Conservation (phyloP, 2,888 invertebrate species). For the Labia minor region DNA sequence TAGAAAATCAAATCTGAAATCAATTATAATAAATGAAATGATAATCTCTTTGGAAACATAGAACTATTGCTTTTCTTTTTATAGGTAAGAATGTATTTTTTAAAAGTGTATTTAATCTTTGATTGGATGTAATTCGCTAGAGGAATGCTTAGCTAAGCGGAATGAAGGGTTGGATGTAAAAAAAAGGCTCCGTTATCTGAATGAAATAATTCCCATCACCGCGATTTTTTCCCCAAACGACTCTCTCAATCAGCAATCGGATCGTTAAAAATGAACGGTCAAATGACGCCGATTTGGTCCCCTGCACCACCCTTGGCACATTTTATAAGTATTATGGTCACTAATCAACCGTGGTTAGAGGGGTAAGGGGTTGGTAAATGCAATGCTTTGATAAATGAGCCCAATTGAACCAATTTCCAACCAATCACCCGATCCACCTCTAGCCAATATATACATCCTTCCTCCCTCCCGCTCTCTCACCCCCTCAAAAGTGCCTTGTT, state of each 20-base stretch:
- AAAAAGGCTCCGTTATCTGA: background rate
- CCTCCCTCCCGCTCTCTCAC: background rate
- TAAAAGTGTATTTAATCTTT: background rate
- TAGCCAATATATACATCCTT: background rate
- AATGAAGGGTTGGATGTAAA: background rate
- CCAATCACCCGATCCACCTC: background rate
- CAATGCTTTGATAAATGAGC: background rate
- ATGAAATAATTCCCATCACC: background rate
- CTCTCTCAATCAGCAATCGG: slow-evolving; percentile 13
- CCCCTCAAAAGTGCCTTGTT: background rate
- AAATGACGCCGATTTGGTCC: background rate
- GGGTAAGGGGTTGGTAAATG: background rate
- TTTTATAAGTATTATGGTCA: slow-evolving; percentile 13
- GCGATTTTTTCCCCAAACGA: background rate
- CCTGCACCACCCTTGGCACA: slow-evolving; percentile 13
- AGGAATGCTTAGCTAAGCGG: background rate
- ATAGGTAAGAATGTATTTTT: too few relatives aligned
- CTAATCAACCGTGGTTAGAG: background rate
- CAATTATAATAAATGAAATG: too few relatives aligned
- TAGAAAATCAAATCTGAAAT: too few relatives aligned
- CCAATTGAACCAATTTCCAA: background rate
- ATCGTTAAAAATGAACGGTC: slow-evolving; percentile 13
- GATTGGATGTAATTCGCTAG: background rate
- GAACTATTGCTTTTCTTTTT: too few relatives aligned
- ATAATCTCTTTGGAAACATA: too few relatives aligned